Conservation (phyloP, 2,797 vertebrate species). For the Sardinella longiceps region DNA sequence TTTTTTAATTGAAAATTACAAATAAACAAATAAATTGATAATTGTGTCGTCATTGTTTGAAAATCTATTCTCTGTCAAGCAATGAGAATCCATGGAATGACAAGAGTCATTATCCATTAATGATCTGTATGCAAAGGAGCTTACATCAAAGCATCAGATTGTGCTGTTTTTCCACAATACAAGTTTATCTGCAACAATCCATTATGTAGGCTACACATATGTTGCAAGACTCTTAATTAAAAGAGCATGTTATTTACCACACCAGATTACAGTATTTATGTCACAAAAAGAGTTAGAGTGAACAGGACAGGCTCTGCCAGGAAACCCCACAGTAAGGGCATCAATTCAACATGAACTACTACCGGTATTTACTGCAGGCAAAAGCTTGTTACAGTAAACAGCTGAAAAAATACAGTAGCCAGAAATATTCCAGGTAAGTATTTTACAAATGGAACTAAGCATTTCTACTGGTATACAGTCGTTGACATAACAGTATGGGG, state of each 20-base stretch:
- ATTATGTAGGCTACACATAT: neutral
- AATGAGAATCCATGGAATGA: neutral
- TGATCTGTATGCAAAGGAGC: slow-evolving; percentile 5
- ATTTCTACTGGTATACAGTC: neutral
- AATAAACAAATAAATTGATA: neutral
- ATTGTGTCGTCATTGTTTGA: neutral
- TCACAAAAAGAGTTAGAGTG: neutral
- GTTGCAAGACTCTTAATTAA: neutral
- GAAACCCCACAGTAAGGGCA: neutral
- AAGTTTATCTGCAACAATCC: neutral
- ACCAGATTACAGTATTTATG: neutral
- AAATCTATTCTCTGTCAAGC: neutral
- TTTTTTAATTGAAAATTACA: neutral
- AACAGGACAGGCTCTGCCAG: neutral
- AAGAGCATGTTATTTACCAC: neutral
- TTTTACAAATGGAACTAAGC: neutral
- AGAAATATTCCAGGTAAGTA: neutral
- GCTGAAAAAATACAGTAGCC: neutral
- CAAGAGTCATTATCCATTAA: slow-evolving; percentile 10
- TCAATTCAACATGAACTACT: neutral
- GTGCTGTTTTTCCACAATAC: slow-evolving; percentile 45
- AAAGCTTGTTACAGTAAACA: neutral
- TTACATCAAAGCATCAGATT: neutral
- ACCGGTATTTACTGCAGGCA: neutral
- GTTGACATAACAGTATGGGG: neutral